Base-by-base conservation (phyloP, 2,113 vertebrate species). In the Silurus asotus region DNA sequence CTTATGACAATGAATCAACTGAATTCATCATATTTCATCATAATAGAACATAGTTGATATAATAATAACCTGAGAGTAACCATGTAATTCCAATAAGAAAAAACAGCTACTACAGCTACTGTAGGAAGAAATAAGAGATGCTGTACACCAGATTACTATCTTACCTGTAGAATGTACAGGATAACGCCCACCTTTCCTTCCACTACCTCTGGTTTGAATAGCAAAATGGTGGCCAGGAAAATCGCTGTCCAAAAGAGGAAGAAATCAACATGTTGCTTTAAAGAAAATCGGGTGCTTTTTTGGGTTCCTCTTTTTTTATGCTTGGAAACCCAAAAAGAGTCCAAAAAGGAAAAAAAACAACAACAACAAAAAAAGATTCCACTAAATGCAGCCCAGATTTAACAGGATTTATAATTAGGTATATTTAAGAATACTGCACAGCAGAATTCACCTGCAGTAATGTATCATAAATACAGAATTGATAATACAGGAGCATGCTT, bases 111-210 rank as follows among this genome's bases (percentile, higher is more conserved):
- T 13, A 74, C 48, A 72, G 48, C 69, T 9, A 14, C 37, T 72
- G 3, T 19, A 70, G 37, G 45, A 70, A 15, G 6, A 0, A 70
- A 45, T 45, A 65, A 25, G 7, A 48, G 8, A 51, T 23, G 23
- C 11, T 13, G 49, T 51, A 69, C 62, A 80, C 10, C 25, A 64
- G n/a, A 37, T 65, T 59, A 37, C 37, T 45, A 23, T 61, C 80
- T 85, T 92, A 96, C 96, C 95, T 96, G 95, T 11, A 96, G 91
- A 74, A 96, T 91, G 28, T 94, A 94, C 65, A 96, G 88, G 70
- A 84, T 88, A 88, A 94, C 90, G 48, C 88, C 92, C 49, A 88
- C 58, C 59, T 90, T 77, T 88, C 91, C 92, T 82, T 90, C 90
- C 61, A 90, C 90, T 56, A 81, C 49, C 8, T 87, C 53, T 51